phyloP scores from a whole-genome alignment of 2,888 invertebrate genomes.

The Unio delphinus region DNA sequence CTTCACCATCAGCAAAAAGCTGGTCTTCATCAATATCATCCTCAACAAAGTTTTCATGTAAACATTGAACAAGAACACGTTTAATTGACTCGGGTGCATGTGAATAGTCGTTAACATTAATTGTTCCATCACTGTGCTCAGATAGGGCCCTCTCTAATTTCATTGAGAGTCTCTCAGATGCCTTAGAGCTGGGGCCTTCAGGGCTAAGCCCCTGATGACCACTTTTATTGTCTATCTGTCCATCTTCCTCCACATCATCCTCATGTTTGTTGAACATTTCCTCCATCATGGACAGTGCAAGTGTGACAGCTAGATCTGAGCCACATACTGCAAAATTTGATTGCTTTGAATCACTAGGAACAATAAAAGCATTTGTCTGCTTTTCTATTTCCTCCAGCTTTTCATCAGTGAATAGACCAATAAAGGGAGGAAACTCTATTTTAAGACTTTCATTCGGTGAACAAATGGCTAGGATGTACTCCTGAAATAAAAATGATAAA shows the following conservation, averaged over 20 bases:
- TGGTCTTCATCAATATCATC: slow-evolving; percentile 31
- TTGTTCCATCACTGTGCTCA: slow-evolving; percentile 40
- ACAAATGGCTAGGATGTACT: slow-evolving; percentile 50
- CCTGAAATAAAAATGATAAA: slow-evolving; percentile 36
- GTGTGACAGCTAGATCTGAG: slow-evolving; percentile 52
- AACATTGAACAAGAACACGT: slow-evolving; percentile 42
- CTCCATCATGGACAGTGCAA: slow-evolving; percentile 62
- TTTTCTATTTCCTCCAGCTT: slow-evolving; percentile 51
- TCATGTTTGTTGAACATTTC: slow-evolving; percentile 25
- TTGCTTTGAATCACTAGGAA: slow-evolving; percentile 22
- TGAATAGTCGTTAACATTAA: slow-evolving; percentile 38
- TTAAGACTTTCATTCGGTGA: slow-evolving; percentile 40
- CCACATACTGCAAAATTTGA: slow-evolving; percentile 48
- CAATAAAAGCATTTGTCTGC: slow-evolving; percentile 45
- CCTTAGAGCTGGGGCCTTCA: slow-evolving; percentile 12
- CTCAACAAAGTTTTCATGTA: slow-evolving; percentile 30
- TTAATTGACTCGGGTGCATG: slow-evolving; percentile 37
- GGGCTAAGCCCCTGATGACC: slow-evolving; percentile 21
- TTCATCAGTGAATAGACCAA: slow-evolving; percentile 24
- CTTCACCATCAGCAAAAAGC: slow-evolving; percentile 27
- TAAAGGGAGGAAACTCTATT: slow-evolving; percentile 32
- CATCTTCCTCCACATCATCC: slow-evolving; percentile 6
- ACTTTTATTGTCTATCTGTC: slow-evolving; percentile 5
- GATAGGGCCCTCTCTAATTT: slow-evolving; percentile 39
- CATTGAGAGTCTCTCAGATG: slow-evolving; percentile 26